A percentile compares a stretch with the other conserved stretches of the same genome.
Evolutionary conservation across 2,113 vertebrate species (phyloP).

Genomic region (Grallaria varia): DNA sequence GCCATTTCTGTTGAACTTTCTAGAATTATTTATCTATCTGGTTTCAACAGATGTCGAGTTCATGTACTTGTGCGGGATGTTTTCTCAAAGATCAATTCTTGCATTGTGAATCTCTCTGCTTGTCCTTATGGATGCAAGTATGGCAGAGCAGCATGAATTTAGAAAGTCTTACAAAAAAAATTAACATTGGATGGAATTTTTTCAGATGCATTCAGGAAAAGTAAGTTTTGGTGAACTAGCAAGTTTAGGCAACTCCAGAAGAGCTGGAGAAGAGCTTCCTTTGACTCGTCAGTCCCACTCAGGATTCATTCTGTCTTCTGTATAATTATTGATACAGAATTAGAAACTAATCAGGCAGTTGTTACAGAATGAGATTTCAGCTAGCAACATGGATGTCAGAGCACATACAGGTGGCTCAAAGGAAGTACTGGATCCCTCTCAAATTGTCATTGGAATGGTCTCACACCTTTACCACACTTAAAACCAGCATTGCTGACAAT

Average conservation of each 20-base stretch:
- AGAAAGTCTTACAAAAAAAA: background rate
- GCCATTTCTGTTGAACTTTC: background rate
- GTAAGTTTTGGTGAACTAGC: background rate
- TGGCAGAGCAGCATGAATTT: background rate
- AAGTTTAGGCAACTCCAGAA: background rate
- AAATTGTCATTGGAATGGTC: background rate
- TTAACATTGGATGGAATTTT: background rate
- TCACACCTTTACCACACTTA: background rate
- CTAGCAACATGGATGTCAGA: background rate
- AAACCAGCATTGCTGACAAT: background rate
- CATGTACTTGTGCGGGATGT: too few relatives aligned
- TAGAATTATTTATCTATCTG: background rate
- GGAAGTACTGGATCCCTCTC: background rate
- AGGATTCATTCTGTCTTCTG: background rate
- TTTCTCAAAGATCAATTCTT: background rate
- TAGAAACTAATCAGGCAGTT: background rate
- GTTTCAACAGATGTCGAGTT: background rate
- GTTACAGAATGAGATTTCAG: background rate
- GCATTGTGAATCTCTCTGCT: background rate
- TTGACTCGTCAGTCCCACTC: background rate
- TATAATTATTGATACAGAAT: background rate
- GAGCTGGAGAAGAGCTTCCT: background rate
- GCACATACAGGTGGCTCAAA: background rate
- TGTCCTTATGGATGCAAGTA: background rate
- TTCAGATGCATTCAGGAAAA: background rate